phyloP scores from a whole-genome alignment of 1,140 invertebrate species.

The Brachionus paranguensis region DNA sequence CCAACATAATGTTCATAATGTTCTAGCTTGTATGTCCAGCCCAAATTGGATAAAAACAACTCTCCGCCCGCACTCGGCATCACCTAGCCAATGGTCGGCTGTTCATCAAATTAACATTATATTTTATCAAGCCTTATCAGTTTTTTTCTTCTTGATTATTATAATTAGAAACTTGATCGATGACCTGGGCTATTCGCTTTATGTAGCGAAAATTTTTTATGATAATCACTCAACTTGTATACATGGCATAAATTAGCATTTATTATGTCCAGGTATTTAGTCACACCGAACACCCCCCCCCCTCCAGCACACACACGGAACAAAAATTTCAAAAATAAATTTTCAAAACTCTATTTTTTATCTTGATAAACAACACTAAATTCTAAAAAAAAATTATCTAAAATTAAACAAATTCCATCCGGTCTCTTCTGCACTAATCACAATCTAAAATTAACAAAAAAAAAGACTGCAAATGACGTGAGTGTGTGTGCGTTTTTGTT shows the following conservation, averaged over 20 bases:
- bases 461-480: too few species aligned
- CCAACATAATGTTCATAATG: neutral
- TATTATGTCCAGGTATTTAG: neutral
- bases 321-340: neutral
- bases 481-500: neutral
- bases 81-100: neutral
- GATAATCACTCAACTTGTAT: neutral
- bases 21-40: neutral
- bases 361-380: neutral
- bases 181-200: neutral
- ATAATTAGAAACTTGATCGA: constrained; percentile 3
- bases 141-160: neutral
- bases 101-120: neutral
- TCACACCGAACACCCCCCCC: neutral
- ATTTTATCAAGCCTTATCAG: constrained; percentile 28
- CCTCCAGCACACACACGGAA: neutral
- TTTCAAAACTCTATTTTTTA: neutral
- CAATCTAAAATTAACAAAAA: too few species aligned
- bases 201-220: neutral
- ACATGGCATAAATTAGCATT: neutral
- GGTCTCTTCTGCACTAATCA: too few species aligned
- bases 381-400: neutral
- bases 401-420: neutral
- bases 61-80: neutral
- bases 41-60: neutral